Base-by-base conservation (phyloP, 92 coral and sea anemone genomes). In the Anthopleura xanthogrammica region DNA sequence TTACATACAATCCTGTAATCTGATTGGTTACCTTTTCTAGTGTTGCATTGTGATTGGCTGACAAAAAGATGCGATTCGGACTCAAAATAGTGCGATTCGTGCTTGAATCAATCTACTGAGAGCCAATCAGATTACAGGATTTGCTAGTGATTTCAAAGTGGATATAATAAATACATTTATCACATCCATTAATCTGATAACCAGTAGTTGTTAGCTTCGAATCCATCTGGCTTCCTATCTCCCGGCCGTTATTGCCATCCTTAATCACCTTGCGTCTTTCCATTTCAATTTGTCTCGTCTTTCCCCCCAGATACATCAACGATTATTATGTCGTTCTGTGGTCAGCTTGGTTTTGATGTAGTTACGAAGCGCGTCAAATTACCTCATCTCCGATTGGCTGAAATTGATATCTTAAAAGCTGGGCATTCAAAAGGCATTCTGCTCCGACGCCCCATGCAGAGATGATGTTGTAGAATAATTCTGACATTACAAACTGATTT, bases 301-400 rank as follows among this genome's bases (percentile, higher is more conserved):
- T 62, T 20, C 9, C 70, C 74, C 7, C 23, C 60, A 64, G 75
- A 65, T 79, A 72, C 41, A 41, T 80, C 60, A 20, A 77, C 40
- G 42, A 43, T 24, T 66, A 60, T 70, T 68, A 20, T 81, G 77
- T 81, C 68, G 41, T 16, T 17, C 29, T 12, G 77, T 52, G 84
- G 84, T 81, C 13, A 12, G 77, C 41, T 68, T 81, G 75, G 60
- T 81, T 80, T 68, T 22, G 84, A n/a, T 68, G 52, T 79, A 39
- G 42, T 79, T 79, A 12, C 7, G 12, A 46, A 60, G 82, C 66
- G 82, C 66, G 74, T 81, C 64, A 48, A 81, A 41, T 81, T 81
- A 57, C 41, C 50, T 66, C 76, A 42, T 72, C 74, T 60, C 43
- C 65, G 41, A 65, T 55, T 79, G 74, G 74, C 16, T 23, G 74